phyloP scores from a whole-genome alignment of 2,888 invertebrate species.

The Hyppa rectilinea region DNA sequence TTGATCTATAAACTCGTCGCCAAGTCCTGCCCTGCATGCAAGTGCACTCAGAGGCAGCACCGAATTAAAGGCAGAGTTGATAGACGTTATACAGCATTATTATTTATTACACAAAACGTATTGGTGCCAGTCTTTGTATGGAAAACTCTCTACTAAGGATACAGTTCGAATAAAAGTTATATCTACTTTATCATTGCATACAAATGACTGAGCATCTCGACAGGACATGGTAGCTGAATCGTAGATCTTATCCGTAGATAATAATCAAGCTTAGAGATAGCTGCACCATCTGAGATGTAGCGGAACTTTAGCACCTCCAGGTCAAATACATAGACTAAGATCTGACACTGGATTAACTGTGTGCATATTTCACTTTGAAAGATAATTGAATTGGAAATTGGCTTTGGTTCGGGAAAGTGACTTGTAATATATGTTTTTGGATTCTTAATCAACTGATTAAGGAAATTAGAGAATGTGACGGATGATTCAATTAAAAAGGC shows the following conservation, averaged over 20 bases:
- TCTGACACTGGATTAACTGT: conserved; percentile 42
- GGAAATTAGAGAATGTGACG: accelerated
- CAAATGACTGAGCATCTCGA: conserved; percentile 17
- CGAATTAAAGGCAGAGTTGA: conserved; percentile 62
- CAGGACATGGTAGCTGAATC: conserved; percentile 4
- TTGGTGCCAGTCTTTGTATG: conserved; percentile 37
- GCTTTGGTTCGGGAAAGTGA: conserved; percentile 3
- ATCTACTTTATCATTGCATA: conserved; percentile 38
- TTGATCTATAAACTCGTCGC: background rate
- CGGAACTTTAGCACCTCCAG: conserved; percentile 50
- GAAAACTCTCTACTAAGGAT: conserved; percentile 21
- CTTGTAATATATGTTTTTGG: background rate
- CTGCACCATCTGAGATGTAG: conserved; percentile 29
- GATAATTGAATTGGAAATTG: conserved; percentile 41
- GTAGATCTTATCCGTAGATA: conserved; percentile 32
- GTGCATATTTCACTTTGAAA: conserved; percentile 19
- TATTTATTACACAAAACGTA: conserved; percentile 61
- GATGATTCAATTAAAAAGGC: background rate
- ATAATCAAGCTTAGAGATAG: conserved; percentile 14
- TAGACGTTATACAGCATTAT: conserved; percentile 65
- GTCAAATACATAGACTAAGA: conserved; percentile 50
- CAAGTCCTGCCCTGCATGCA: conserved; percentile 53
- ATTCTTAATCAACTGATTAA: background rate
- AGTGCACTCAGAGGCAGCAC: conserved; percentile 53
- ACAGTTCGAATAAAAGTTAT: conserved; percentile 20